These are phyloP conservation scores for Falco novaeseelandiae DNA, from an alignment of 2,797 vertebrate species.

Conservation along the genomic window DNA sequence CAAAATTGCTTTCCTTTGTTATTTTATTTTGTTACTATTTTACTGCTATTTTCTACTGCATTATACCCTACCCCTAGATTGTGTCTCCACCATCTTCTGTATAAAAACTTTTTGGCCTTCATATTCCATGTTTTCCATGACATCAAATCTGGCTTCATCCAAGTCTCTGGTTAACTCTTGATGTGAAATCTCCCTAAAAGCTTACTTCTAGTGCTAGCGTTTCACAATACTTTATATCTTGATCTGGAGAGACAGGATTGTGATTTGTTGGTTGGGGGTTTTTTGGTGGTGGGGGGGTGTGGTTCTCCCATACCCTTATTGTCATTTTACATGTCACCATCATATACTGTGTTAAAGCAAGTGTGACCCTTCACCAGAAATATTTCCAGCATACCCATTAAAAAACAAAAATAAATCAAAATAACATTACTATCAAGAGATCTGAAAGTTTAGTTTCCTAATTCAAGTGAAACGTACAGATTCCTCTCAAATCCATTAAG, in stretches of 20 bases:
- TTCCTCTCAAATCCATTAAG: background rate
- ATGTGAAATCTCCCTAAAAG: background rate
- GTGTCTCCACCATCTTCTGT: background rate
- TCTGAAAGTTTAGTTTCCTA: background rate
- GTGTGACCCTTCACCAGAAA: background rate
- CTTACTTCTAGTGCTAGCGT: background rate
- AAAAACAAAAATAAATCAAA: background rate
- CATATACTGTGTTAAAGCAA: background rate
- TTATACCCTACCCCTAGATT: background rate
- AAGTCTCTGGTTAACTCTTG: background rate
- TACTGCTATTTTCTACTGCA: background rate
- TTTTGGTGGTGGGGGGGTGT: rapidly evolving
- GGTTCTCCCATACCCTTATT: background rate
- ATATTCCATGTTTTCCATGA: background rate
- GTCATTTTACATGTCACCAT: background rate
- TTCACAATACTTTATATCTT: background rate
- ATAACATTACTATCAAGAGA: background rate
- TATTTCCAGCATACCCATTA: background rate
- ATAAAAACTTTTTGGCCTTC: background rate
- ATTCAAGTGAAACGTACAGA: background rate
- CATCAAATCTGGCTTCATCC: background rate
- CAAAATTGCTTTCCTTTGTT: background rate
- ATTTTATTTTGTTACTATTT: background rate
- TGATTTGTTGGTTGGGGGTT: background rate
- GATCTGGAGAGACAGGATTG: background rate